Conservation (phyloP, 2,888 invertebrate genomes). For the Stenchaetothrips biformis region DNA sequence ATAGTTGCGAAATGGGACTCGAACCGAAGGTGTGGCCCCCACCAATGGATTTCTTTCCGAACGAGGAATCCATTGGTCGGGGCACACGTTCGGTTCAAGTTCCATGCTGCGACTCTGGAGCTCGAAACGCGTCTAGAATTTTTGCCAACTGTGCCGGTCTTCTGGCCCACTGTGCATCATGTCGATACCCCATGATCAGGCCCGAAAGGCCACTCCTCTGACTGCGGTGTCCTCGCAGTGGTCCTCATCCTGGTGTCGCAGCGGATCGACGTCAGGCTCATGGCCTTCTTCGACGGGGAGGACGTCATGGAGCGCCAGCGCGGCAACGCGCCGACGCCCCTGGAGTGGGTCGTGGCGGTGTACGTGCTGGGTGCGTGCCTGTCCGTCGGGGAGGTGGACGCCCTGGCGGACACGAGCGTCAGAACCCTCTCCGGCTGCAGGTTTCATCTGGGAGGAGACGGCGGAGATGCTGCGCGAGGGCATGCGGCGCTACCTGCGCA, state of each 20-base stretch:
- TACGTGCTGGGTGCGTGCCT: constrained; percentile 69
- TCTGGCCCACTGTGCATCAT: too few species aligned
- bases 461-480: constrained; percentile 86
- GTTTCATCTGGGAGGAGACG: constrained; percentile 88
- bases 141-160: too few species aligned
- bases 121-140: too few species aligned
- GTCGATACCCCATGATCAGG: too few species aligned
- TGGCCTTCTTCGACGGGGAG: constrained; percentile 69
- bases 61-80: too few species aligned
- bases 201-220: background rate
- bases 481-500: constrained; percentile 76
- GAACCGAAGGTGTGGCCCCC: too few species aligned
- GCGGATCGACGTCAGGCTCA: constrained; percentile 72
- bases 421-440: constrained; percentile 45
- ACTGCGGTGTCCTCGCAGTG: constrained; percentile 53
- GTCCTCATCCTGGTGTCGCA: constrained; percentile 88
- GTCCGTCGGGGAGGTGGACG: background rate
- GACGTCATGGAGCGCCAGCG: constrained; percentile 69
- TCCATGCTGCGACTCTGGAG: too few species aligned
- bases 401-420: background rate
- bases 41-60: too few species aligned
- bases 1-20: too few species aligned
- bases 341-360: constrained; percentile 76
- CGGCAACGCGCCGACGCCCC: constrained; percentile 76
- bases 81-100: too few species aligned